Evolutionary conservation across 2,113 vertebrate species (phyloP), one percentile per base, ranked within the genome.

Genomic region (Myotis davidii): DNA sequence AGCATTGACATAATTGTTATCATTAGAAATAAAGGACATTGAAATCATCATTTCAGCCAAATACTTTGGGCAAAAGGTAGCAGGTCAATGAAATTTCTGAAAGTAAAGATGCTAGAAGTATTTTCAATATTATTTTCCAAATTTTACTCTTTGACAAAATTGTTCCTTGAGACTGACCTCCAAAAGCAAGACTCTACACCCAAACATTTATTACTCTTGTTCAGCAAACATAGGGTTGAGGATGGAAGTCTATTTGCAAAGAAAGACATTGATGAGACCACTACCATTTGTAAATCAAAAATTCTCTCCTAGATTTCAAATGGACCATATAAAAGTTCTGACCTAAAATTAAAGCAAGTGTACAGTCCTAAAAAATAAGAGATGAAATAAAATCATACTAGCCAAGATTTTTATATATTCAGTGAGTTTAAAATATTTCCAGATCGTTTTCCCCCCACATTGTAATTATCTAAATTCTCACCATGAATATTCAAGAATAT

Each of bases 81-180:
- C 5, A 9, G 7, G 34, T 64, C 90, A 87, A 85, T 56, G 3
- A 89, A 90, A 92, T 69, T 92, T 81, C n/a, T 88, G 5, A 89
- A 88, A 90, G 39, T 77, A 87, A 86, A 20, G 82, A 73, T 29
- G 3, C 21, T 86, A 21, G 88, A 88, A 90, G 6, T 67, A 87
- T 82, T 83, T 93, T 14, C 1, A 91, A 45, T 83, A 79, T 74
- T 78, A 29, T 69, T 88, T 73, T 74, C 21, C 14, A 72, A 83
- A 85, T 72, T 91, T 86, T 89, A 65, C 1, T 89, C 48, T 65
- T 89, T 67, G 29, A n/a, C 10, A 59, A 96, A 74, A 94, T 95
- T 83, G 7, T 79, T 94, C 85, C 50, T 92, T 91, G 39, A 85
- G 32, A 52, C 6, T 77, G 11, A 96, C 65, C 18, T 93, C 50